A percentile compares a stretch with the other conserved stretches of the same genome.
Evolutionary conservation across 2,797 vertebrate species (phyloP).

Genomic region (Gymnothorax reevesii): DNA sequence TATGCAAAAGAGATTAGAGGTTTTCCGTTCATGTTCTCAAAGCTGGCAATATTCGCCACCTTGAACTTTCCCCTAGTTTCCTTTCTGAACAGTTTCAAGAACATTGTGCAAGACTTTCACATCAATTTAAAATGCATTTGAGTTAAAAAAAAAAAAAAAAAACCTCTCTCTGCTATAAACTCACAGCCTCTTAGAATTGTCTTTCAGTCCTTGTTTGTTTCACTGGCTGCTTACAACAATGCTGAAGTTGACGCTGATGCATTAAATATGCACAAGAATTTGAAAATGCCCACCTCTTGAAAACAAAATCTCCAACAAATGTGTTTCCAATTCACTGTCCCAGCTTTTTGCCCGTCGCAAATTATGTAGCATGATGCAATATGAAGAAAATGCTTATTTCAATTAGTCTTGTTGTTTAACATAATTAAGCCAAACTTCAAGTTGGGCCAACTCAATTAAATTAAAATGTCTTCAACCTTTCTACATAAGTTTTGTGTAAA

Average conservation of each 20-base stretch:
- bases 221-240: too few species aligned
- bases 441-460: not conserved
- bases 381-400: not conserved
- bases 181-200: too few species aligned
- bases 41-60: not conserved
- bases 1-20: not conserved
- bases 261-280: not conserved
- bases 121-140: too few species aligned
- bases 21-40: not conserved
- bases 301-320: not conserved
- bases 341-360: not conserved
- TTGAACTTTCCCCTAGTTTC: too few species aligned
- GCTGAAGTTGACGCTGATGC: not conserved
- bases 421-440: not conserved
- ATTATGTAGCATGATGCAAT: not conserved
- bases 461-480: not conserved
- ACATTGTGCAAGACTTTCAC: too few species aligned
- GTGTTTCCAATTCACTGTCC: not conserved
- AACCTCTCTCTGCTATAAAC: too few species aligned
- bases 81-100: too few species aligned
- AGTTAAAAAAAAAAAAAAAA: too few species aligned
- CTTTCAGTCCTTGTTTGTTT: too few species aligned
- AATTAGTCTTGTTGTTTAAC: not conserved
- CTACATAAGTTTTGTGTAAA: not conserved
- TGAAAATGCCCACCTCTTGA: not conserved